phyloP scores from a whole-genome alignment of 1,140 invertebrate genomes.

The Orius laevigatus region DNA sequence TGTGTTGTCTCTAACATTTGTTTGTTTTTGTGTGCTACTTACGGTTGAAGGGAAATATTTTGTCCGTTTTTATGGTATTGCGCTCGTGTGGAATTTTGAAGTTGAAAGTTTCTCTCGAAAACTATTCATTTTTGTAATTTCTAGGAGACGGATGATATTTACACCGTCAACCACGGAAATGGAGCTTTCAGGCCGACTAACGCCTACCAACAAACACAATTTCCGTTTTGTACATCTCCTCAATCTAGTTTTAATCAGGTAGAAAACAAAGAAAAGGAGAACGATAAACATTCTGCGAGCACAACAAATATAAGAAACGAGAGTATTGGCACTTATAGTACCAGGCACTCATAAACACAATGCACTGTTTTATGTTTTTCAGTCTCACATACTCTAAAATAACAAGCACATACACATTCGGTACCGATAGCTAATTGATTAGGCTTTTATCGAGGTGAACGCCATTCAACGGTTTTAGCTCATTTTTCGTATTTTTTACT shows the following conservation, averaged over 20 bases:
- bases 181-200: conserved; percentile 5
- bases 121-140: neutral
- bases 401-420: neutral
- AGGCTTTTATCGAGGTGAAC: conserved; percentile 1
- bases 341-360: too few species aligned
- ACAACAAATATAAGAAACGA: too few species aligned
- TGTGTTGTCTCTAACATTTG: too few species aligned
- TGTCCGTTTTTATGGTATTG: neutral
- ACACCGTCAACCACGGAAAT: neutral
- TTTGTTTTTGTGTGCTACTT: neutral
- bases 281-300: too few species aligned
- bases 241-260: conserved; percentile 8
- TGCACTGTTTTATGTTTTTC: neutral
- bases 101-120: neutral
- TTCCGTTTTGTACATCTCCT: neutral
- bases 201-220: neutral
- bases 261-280: too few species aligned
- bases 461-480: conserved; percentile 1
- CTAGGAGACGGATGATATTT: neutral
- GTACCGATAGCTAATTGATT: neutral
- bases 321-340: neutral
- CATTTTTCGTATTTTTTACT: neutral
- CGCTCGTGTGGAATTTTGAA: too few species aligned
- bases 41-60: neutral
- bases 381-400: neutral